Evolutionary conservation across 2,113 vertebrate genomes (phyloP).

Genomic region (Pagrus major): DNA sequence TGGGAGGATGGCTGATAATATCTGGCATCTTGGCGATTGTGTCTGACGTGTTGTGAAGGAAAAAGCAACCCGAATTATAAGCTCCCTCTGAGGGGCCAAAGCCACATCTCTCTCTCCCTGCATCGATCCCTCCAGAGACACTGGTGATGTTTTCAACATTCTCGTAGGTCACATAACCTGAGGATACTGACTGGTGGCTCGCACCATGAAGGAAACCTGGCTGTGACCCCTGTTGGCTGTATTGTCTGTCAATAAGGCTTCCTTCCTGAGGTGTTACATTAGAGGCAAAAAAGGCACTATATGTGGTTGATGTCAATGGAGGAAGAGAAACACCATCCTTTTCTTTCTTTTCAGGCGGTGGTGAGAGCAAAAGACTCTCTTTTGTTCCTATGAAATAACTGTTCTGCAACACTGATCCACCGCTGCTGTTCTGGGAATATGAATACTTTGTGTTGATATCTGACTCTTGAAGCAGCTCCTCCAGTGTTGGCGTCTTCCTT

Average conservation of each 20-base stretch:
- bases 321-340: slow-evolving; percentile 6
- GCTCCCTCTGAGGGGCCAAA: slow-evolving; percentile 5
- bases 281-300: slow-evolving; percentile 50
- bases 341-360: slow-evolving; percentile 12
- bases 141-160: slow-evolving; percentile 50
- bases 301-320: slow-evolving; percentile 58
- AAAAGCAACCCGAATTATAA: slow-evolving; percentile 21
- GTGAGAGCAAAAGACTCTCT: background rate
- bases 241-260: slow-evolving; percentile 32
- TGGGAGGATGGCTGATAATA: slow-evolving; percentile 77
- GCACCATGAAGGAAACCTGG: slow-evolving; percentile 31
- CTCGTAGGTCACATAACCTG: slow-evolving; percentile 69
- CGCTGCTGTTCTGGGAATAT: background rate
- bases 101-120: slow-evolving; percentile 10
- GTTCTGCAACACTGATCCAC: slow-evolving; percentile 9
- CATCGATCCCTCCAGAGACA: slow-evolving; percentile 26
- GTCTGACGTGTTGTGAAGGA: slow-evolving; percentile 61
- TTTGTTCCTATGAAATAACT: slow-evolving; percentile 10
- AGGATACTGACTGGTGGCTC: slow-evolving; percentile 64
- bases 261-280: slow-evolving; percentile 38
- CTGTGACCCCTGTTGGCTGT: slow-evolving; percentile 35
- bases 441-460: slow-evolving; percentile 15
- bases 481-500: slow-evolving; percentile 74
- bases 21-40: slow-evolving; percentile 64
- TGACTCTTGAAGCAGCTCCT: slow-evolving; percentile 75